Conservation (phyloP, 2,797 vertebrate species). For the Australoheros facetus region DNA sequence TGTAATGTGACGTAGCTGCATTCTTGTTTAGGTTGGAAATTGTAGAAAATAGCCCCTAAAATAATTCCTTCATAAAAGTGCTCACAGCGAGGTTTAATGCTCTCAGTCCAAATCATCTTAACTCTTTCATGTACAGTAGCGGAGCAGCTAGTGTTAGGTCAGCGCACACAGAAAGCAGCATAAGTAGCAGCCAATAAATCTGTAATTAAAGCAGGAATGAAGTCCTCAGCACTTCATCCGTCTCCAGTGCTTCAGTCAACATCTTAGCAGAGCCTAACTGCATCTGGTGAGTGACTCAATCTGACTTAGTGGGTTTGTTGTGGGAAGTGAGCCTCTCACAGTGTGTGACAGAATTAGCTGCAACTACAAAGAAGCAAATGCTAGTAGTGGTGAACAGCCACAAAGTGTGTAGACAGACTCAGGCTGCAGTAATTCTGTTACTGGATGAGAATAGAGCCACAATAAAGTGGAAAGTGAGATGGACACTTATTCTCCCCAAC, state of each 20-base stretch:
- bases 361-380: background rate
- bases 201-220: background rate
- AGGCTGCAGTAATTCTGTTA: background rate
- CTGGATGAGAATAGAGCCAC: background rate
- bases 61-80: background rate
- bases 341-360: background rate
- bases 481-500: background rate
- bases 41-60: background rate
- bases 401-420: background rate
- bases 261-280: background rate
- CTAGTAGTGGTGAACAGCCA: background rate
- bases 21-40: background rate
- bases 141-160: no score
- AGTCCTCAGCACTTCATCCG: background rate
- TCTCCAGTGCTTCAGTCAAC: background rate
- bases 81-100: background rate
- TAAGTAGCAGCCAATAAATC: background rate
- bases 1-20: accelerated
- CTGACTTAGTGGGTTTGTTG: background rate
- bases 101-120: background rate
- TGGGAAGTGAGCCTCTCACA: background rate
- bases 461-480: background rate
- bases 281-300: accelerated
- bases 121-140: no score
- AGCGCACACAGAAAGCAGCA: background rate